Percentiles rank a stretch among this genome's conserved stretches.
Evolutionary conservation across 2,797 vertebrate species (phyloP).

Genomic region (Lithobates sylvaticus): DNA sequence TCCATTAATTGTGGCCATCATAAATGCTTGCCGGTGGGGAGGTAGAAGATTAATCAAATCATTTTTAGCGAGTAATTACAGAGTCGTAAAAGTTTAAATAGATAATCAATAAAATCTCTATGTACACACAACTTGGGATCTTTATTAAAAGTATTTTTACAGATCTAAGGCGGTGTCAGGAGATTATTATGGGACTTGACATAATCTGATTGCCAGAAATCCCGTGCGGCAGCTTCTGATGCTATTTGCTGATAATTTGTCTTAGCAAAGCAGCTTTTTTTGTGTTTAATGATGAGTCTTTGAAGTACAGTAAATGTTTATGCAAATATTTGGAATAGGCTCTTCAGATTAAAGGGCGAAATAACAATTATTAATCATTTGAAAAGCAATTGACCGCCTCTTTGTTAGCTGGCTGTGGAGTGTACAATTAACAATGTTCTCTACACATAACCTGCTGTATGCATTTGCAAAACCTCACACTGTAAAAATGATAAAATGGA

Average conservation of each 20-base stretch:
- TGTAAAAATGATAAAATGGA: too few species aligned
- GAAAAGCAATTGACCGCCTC: background rate
- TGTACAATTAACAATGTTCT: background rate
- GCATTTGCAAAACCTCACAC: too few species aligned
- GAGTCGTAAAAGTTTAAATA: slow-evolving; percentile 42
- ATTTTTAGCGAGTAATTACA: slow-evolving; percentile 43
- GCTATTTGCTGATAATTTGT: slow-evolving; percentile 34
- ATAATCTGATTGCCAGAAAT: slow-evolving; percentile 29
- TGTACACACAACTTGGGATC: slow-evolving; percentile 27
- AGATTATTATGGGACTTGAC: slow-evolving; percentile 47
- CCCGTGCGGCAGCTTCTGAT: slow-evolving; percentile 24
- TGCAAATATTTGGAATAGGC: background rate
- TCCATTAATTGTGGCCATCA: slow-evolving; percentile 31
- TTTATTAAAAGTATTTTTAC: slow-evolving; percentile 43
- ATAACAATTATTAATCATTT: background rate
- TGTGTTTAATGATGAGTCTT: background rate
- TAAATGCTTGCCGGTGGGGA: slow-evolving; percentile 28
- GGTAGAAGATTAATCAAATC: slow-evolving; percentile 29
- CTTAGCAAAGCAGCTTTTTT: background rate
- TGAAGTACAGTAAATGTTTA: slow-evolving; percentile 9
- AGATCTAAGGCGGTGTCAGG: slow-evolving; percentile 17
- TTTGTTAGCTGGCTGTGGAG: background rate
- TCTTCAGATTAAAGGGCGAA: background rate
- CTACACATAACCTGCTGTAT: too few species aligned
- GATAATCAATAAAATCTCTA: slow-evolving; percentile 49